Percentiles rank a stretch among this genome's conserved stretches.
Evolutionary conservation across 2,797 vertebrate genomes (phyloP).

Genomic region (Graptemys geographica): DNA sequence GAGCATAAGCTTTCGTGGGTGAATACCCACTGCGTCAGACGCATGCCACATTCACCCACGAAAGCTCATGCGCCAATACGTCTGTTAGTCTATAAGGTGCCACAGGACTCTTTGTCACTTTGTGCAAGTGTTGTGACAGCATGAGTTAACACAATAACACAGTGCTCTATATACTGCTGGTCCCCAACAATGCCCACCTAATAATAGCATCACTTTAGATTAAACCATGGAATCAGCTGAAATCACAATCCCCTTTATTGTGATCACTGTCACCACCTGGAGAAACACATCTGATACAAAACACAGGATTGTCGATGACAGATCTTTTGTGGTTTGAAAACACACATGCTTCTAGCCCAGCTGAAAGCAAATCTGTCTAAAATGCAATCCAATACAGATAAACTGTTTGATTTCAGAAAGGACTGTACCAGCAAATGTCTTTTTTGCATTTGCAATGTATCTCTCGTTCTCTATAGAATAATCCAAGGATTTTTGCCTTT

Average conservation of each 20-base stretch:
- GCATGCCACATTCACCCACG: no score
- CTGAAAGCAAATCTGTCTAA: constrained; percentile 29
- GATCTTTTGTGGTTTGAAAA: constrained; percentile 22
- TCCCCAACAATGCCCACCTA: constrained; percentile 16
- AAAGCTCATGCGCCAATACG: no score
- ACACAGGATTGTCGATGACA: constrained; percentile 11
- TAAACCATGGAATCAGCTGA: constrained; percentile 55
- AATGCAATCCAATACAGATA: background rate
- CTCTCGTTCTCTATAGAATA: background rate
- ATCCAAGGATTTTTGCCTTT: background rate
- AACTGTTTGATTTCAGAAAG: background rate
- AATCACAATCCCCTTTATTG: constrained; percentile 52
- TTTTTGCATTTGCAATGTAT: rapidly evolving
- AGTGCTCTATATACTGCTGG: background rate
- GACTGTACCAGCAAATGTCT: background rate
- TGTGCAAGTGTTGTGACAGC: constrained; percentile 29
- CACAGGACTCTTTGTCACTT: no score
- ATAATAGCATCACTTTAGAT: constrained; percentile 29
- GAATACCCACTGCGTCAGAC: no score
- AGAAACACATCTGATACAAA: constrained; percentile 48
- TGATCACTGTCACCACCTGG: constrained; percentile 33
- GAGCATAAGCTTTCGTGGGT: no score
- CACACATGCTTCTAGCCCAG: background rate
- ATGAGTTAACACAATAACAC: background rate
- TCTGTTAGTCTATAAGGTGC: no score